Evolutionary conservation across 2,113 vertebrate genomes (phyloP).

Genomic region (Silurus meridionalis): DNA sequence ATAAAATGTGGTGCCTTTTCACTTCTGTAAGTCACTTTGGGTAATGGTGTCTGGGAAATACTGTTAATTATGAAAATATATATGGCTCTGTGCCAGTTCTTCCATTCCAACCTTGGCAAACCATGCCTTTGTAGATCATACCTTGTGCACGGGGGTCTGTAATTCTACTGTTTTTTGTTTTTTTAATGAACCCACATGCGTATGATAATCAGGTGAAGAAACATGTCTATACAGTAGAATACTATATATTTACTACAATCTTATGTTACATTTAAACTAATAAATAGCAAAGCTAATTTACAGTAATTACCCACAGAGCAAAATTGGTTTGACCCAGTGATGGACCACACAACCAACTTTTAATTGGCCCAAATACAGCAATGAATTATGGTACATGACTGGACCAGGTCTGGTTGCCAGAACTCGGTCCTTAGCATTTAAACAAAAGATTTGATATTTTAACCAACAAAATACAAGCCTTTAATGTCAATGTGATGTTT

Average conservation of each 20-base stretch:
- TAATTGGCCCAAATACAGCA: too few relatives aligned
- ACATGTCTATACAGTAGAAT: neutral
- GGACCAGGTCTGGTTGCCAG: too few relatives aligned
- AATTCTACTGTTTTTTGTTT: neutral
- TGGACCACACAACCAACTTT: too few relatives aligned
- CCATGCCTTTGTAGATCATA: too few relatives aligned
- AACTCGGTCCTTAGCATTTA: too few relatives aligned
- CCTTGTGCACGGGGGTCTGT: neutral
- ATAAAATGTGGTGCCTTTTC: neutral
- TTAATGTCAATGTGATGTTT: too few relatives aligned
- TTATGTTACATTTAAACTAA: neutral
- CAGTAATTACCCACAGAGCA: too few relatives aligned
- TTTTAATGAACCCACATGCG: neutral
- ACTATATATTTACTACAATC: neutral
- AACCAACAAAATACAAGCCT: too few relatives aligned
- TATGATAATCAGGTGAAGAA: neutral
- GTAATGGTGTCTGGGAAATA: neutral
- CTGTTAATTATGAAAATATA: too few relatives aligned
- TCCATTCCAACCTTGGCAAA: neutral
- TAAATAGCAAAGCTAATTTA: neutral
- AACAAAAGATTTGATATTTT: too few relatives aligned
- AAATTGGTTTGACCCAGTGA: too few relatives aligned
- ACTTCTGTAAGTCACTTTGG: neutral
- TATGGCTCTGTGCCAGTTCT: neutral
- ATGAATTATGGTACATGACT: too few relatives aligned